Conservation (phyloP, 2,797 vertebrate genomes). For the Platalea minor region DNA sequence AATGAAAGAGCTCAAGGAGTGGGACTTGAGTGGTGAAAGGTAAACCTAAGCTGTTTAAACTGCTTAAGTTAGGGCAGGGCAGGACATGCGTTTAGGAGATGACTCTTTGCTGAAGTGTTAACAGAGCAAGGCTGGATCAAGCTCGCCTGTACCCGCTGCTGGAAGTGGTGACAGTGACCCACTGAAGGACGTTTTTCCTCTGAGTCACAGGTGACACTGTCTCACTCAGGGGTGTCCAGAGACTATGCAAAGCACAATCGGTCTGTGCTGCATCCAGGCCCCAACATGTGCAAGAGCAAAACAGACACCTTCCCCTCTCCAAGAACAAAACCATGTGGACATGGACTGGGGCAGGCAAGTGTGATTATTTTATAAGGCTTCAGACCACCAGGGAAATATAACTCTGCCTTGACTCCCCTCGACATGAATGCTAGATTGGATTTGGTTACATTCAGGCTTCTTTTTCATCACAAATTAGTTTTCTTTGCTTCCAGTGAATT, state of each 20-base stretch:
- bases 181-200: neutral
- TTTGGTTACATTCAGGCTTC: neutral
- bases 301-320: neutral
- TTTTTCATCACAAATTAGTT: neutral
- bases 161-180: neutral
- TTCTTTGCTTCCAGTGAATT: neutral
- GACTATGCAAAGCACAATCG: neutral
- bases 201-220: neutral
- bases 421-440: neutral
- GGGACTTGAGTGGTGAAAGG: neutral
- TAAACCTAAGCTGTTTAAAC: neutral
- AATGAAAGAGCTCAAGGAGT: neutral
- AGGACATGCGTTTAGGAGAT: neutral
- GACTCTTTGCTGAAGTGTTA: neutral
- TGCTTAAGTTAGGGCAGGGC: neutral
- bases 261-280: neutral
- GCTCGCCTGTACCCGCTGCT: neutral
- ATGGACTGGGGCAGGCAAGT: neutral
- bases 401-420: neutral
- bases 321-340: neutral
- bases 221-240: neutral
- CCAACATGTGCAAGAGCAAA: neutral
- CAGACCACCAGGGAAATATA: neutral
- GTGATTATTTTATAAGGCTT: neutral
- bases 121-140: neutral